Percentiles rank a stretch among this genome's conserved stretches.
phyloP scores from a whole-genome alignment of 64 coral and sea anemone species.

The Platygyra sinensis region DNA sequence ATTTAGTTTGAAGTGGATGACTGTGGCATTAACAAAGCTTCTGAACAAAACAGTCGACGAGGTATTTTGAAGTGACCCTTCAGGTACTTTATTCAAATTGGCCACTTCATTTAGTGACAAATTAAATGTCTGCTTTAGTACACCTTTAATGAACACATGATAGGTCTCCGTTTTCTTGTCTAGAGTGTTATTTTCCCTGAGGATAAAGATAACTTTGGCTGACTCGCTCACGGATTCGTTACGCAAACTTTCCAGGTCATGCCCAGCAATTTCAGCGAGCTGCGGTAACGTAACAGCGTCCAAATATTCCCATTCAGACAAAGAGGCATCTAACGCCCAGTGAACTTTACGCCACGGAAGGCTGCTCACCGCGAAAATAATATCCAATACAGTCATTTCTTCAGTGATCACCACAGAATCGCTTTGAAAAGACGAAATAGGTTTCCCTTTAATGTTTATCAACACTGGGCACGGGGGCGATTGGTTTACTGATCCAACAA shows the following conservation, averaged over 20 bases:
- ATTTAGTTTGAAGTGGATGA: slow-evolving; percentile 42
- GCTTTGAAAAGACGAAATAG: slow-evolving; percentile 41
- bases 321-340: neutral
- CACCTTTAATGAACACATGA: neutral
- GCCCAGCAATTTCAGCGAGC: slow-evolving; percentile 29
- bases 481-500: slow-evolving; percentile 38
- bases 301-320: slow-evolving; percentile 74
- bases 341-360: slow-evolving; percentile 43
- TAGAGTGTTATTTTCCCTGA: slow-evolving; percentile 40
- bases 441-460: slow-evolving; percentile 57
- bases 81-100: slow-evolving; percentile 7
- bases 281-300: slow-evolving; percentile 51
- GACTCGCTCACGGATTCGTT: slow-evolving; percentile 48
- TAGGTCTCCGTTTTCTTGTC: slow-evolving; percentile 17
- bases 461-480: slow-evolving; percentile 39
- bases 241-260: neutral
- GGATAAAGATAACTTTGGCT: neutral
- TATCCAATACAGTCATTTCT: slow-evolving; percentile 51
- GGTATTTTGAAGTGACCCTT: slow-evolving; percentile 3
- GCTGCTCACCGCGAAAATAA: slow-evolving; percentile 13
- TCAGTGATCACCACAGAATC: neutral
- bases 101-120: slow-evolving; percentile 47
- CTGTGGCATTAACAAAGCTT: slow-evolving; percentile 66
- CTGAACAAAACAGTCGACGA: slow-evolving; percentile 33
- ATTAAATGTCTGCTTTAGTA: slow-evolving; percentile 48